Percentiles rank a stretch among this genome's conserved stretches.
Conservation (phyloP, 2,113 vertebrate genomes). For the Serilophus lunatus region DNA sequence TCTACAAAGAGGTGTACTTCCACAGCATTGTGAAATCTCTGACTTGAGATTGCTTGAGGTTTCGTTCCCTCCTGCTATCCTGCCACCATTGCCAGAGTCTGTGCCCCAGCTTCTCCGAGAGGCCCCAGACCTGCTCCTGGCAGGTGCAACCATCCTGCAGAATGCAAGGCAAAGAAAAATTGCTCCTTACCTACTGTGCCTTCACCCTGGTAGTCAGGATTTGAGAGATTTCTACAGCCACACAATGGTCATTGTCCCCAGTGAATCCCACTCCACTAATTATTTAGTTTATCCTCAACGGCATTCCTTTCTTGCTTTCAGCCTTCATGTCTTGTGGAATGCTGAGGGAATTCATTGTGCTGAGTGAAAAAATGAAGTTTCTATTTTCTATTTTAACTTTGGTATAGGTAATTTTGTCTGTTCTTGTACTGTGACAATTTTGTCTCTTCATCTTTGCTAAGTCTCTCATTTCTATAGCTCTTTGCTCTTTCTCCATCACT, state of each 20-base stretch:
- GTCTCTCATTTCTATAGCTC: background rate
- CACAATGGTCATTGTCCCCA: background rate
- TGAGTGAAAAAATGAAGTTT: background rate
- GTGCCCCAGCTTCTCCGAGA: background rate
- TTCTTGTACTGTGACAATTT: background rate
- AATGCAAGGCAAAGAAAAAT: background rate
- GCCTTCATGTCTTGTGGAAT: background rate
- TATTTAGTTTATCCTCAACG: background rate
- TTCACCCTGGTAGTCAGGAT: background rate
- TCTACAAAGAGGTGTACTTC: background rate
- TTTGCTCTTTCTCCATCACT: background rate
- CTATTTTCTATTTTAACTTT: background rate
- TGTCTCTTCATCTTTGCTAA: background rate
- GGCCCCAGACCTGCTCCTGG: background rate
- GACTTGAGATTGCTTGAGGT: accelerated
- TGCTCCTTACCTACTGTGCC: background rate
- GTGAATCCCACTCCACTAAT: background rate
- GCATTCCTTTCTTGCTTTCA: background rate
- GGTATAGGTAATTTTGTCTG: background rate
- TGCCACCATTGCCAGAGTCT: background rate
- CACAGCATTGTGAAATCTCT: background rate
- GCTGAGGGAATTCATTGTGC: background rate
- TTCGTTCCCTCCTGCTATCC: background rate
- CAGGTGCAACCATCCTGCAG: background rate
- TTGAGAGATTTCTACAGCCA: background rate